phyloP scores from a whole-genome alignment of 2,888 invertebrate species.

The Imbricaverruca yamaguchii region DNA sequence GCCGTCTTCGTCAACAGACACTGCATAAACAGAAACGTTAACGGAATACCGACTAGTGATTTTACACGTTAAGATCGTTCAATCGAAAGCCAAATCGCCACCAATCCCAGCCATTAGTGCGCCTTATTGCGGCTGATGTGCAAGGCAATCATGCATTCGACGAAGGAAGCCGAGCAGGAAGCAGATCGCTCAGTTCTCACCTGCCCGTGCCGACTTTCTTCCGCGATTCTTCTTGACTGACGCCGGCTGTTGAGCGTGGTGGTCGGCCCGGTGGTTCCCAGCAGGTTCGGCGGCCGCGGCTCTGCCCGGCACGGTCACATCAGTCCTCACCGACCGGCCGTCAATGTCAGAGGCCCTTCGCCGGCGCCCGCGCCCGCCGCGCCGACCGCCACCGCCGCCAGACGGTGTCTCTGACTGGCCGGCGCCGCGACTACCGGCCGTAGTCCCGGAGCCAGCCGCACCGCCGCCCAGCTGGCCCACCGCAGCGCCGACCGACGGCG shows the following conservation, averaged over 20 bases:
- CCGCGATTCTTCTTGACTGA: not conserved
- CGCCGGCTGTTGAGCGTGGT: not conserved
- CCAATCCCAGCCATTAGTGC: too few relatives aligned
- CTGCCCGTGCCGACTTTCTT: not conserved
- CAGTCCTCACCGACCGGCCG: not conserved
- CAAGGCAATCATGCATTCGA: too few relatives aligned
- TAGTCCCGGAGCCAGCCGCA: not conserved
- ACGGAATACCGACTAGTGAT: too few relatives aligned
- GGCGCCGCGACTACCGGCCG: not conserved
- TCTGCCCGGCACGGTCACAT: not conserved
- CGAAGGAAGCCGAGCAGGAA: too few relatives aligned
- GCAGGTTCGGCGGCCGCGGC: not conserved
- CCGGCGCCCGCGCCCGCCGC: slow-evolving; percentile 7
- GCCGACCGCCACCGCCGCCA: not conserved
- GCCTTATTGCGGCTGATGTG: too few relatives aligned
- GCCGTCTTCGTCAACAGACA: too few relatives aligned
- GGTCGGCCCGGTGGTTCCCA: not conserved
- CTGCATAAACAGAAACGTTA: too few relatives aligned
- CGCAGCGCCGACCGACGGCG: not conserved
- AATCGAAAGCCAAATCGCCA: too few relatives aligned
- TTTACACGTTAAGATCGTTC: too few relatives aligned
- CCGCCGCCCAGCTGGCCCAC: not conserved
- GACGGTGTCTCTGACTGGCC: not conserved
- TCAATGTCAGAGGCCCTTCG: not conserved
- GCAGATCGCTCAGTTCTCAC: too few relatives aligned